Base-by-base conservation (phyloP, 2,888 invertebrate species). In the Ichneumon xanthorius region DNA sequence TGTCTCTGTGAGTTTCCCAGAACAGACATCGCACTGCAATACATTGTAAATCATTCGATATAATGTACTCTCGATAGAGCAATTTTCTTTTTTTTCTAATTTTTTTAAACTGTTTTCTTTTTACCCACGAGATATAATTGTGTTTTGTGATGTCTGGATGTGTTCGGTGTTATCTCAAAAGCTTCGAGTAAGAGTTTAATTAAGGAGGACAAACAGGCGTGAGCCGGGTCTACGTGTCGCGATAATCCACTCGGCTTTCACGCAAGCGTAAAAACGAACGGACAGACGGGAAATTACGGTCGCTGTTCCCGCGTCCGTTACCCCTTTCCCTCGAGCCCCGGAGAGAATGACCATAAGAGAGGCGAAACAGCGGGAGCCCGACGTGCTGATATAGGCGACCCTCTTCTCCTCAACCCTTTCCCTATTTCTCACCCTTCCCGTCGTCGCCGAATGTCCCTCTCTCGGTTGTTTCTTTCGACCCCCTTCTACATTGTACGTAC, bases 271-370 rank as follows among this genome's bases (percentile, higher is more conserved):
- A 84, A 84, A 84, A 84, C 84, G 80, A 77, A 84, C 78, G 67
- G 81, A 84, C 84, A 73, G 84, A 81, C 84, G 84, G 81, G 84
- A 84, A 84, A 84, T 84, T 84, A 84, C 81, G 68, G 81, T 61
- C 50, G 81, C 22, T 73, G 77, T 78, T 68, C 72, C 53, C 19
- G 76, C 77, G 84, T 81, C 84, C 73, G 81, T 73, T 73, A 81
- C 77, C 80, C 84, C 84, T 61, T 84, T 84, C 61, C 63, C 50
- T 4, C 50, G n/a, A 40, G 55, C n/a, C 65, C 50, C 26, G 37
- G 22, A 40, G 71, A 72, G 84, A 81, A 81, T 73, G 81, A 81
- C 81, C 84, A 70, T 67, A 48, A 73, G 48, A 75, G 58, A 77
- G 61, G 58, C 50, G 72, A 65, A 84, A 80, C 76, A 76, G 80